Base-by-base conservation (phyloP, 2,797 vertebrate genomes). In the Notolabrus celidotus region DNA sequence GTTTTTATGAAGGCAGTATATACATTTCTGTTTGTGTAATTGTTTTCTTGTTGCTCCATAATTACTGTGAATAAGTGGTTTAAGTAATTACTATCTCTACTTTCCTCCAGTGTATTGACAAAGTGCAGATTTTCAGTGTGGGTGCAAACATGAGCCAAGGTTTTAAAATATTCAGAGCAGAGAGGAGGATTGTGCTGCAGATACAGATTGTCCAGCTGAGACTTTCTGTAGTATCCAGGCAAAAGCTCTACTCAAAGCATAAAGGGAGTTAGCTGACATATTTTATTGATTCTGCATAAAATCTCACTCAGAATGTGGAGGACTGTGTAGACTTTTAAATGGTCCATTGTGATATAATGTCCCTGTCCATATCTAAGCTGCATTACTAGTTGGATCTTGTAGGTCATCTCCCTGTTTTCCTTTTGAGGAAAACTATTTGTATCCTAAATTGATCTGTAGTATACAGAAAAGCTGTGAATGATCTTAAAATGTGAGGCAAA, bases 261-360 rank as follows among this genome's bases (percentile, higher is more conserved):
- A 39, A 6, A 39, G 33, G 7, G 11, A 64, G 45, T 23, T 20
- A 22, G 41, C 41, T 53, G 27, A 25, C 22, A 47, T 27, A 17
- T 51, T 42, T 58, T 71, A 81, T 83, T 80, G 72, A 70, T 86
- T 86, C 51, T 59, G 67, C 41, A 39, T 19, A 31, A 66, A 15
- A 51, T 71, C 60, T 38, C 59, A 7, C 64, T 61, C 50, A 71
- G 45, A 49, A 56, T 23, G 56, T 31, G 0, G 15, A n/a, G 41
- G 51, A 59, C 38, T 68, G 63, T 52, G 67, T 67, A 39, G 47
- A 71, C n/a, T n/a, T n/a, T 76, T 80, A 67, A 56, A 76, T n/a
- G n/a, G n/a, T n/a, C 45, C 55, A 23, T 23, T 55, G 63, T 77
- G 41, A 61, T 67, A 33, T 71, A 39, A 5, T 47, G 55, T 43